phyloP scores from a whole-genome alignment of 2,888 invertebrate genomes.

The Cryptocheilus praepositus region DNA sequence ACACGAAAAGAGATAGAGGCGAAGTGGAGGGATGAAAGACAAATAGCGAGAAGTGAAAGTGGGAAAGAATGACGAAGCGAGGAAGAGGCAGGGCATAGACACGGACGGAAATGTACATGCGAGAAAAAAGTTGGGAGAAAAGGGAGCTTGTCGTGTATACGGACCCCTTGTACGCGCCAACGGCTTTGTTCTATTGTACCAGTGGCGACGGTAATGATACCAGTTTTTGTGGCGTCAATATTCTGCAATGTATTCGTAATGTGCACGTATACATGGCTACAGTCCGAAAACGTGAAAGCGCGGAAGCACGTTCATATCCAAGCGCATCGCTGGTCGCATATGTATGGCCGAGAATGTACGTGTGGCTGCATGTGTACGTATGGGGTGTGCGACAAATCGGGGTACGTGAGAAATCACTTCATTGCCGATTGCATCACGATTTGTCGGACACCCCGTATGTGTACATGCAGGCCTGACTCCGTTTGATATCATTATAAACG shows the following conservation, averaged over 20 bases:
- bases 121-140: neutral
- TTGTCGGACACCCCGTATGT: conserved; percentile 9
- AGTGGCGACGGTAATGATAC: conserved; percentile 38
- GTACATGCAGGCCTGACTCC: conserved; percentile 24
- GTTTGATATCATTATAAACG: conserved; percentile 63
- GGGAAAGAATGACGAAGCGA: neutral
- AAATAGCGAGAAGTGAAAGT: neutral
- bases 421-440: conserved; percentile 14
- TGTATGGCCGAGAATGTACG: no score
- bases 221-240: conserved; percentile 33
- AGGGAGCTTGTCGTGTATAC: neutral
- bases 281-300: neutral
- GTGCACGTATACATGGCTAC: conserved; percentile 11
- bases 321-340: neutral
- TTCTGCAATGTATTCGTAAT: conserved; percentile 22
- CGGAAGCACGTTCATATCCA: no score
- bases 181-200: conserved; percentile 31
- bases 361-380: conserved; percentile 8
- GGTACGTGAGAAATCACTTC: no score
- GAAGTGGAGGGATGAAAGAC: conserved; percentile 1
- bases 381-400: conserved; percentile 9
- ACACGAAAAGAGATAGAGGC: neutral
- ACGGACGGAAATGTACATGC: neutral
- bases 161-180: conserved; percentile 7
- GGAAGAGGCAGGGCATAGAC: conserved; percentile 1